Base-by-base conservation (phyloP, 2,797 vertebrate species). In the Taenioides sp. region DNA sequence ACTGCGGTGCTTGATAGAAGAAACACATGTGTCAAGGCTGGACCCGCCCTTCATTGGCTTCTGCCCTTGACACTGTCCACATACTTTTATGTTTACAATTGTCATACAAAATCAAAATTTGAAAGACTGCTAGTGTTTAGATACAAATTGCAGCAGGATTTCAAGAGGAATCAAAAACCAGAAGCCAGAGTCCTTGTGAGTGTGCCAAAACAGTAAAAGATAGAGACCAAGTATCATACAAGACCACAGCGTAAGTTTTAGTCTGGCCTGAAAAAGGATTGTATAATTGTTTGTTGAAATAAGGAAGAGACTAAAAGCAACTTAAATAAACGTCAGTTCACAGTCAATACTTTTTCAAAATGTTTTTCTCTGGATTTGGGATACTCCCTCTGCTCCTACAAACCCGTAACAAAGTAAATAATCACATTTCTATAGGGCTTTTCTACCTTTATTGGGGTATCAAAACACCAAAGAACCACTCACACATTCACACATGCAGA, bases 71-170 rank as follows among this genome's bases (percentile, higher is more conserved):
- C 40, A 65, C 23, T 14, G 7, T 27, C 23, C 17, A 34, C 67
- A 55, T 72, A 52, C 17, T 65, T 52, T 65, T 31, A 14, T 67
- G 47, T 77, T 55, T 62, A 57, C 74, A 76, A 73, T 76, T 86
- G 78, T 14, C 17, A 79, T 70, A 80, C 77, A 84, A 83, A 78
- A 57, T 70, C 69, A 37, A 37, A 37, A 9, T 58, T 66, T 69
- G 28, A 74, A 59, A 71, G 31, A 54, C 69, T 34, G n/a, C 16
- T 18, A 50, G 18, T 50, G 50, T 65, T 50, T 52, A 47, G 37
- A 27, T 49, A 25, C 14, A 47, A 17, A 65, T 7, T 17, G 25
- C 23, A 7, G 34, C 11, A 12, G 4, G 18, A 62, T 62, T 62
- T 62, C 60, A 62, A 28, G 2, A 62, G 60, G 28, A n/a, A n/a